Base-by-base conservation (phyloP, 2,888 invertebrate genomes). In the Augiades crinisus region DNA sequence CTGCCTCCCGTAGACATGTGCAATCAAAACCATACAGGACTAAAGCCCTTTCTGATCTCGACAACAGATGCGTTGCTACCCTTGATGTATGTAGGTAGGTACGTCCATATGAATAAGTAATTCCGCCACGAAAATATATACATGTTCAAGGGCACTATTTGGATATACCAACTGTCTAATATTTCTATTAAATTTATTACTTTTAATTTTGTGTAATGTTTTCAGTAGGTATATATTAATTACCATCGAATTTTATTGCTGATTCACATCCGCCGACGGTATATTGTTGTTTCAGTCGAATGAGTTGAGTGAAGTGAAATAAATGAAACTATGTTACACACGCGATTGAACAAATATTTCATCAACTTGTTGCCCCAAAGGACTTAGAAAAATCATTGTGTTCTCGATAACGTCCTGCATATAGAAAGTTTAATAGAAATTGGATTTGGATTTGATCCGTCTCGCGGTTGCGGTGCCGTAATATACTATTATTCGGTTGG, bases 251-350 rank as follows among this genome's bases (percentile, higher is more conserved):
- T 78, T 83, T 78, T 81, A 82, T 80, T 75, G 83, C 79, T 79
- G 82, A 84, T 79, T 82, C 81, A 78, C 74, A 69, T 81, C 80
- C 75, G 70, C 60, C 68, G 70, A 75, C 57, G 51, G 52, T 55
- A 68, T 71, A 73, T 82, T 84, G 81, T 87, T 84, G 82, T 84
- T 85, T 78, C 86, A 78, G 77, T 73, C 74, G 81, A 81, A 65
- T 75, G 81, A 76, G 69, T 80, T 68, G 79, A 72, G 72, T 84
- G 82, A 84, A 86, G 81, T 81, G 83, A 80, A 85, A 86, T 85
- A 84, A 86, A 85, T 85, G 85, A 83, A 85, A 86, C 81, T 81
- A 80, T 79, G 79, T 81, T 83, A 79, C 75, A 86, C 88, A 79
- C 78, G 74, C 81, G 78, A 85, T 81, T 85, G 82, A 81, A 68